Percentiles rank a stretch among this genome's conserved stretches.
Evolutionary conservation across 1,140 invertebrate genomes (phyloP).

Genomic region (Pseudoatta argentina): DNA sequence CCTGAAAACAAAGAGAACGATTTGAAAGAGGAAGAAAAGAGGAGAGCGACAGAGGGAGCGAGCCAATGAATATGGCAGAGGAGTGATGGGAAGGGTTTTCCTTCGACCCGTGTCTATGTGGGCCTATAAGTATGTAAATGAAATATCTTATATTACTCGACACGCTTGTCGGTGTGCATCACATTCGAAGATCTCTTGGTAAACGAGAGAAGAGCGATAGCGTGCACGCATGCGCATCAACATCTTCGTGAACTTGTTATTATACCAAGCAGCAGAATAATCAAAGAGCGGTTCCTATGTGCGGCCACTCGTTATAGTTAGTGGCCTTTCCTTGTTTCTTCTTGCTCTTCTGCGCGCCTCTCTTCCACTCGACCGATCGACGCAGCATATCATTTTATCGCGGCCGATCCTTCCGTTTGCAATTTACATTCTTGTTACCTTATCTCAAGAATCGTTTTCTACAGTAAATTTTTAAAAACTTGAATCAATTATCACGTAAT

Average conservation of each 20-base stretch:
- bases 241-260: constrained; percentile 85
- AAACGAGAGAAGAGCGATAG: constrained; percentile 23
- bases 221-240: constrained; percentile 75
- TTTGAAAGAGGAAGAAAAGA: not conserved
- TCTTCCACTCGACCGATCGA: constrained; percentile 60
- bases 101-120: constrained; percentile 70
- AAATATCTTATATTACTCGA: constrained; percentile 81
- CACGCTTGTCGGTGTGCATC: constrained; percentile 64
- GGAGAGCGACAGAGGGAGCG: not conserved
- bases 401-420: constrained; percentile 63
- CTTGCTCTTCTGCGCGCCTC: constrained; percentile 20
- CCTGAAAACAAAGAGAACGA: constrained; percentile 23
- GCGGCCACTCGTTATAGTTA: constrained; percentile 65
- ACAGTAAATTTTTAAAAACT: not conserved
- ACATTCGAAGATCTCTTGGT: constrained; percentile 28
- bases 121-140: constrained; percentile 82
- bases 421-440: constrained; percentile 45
- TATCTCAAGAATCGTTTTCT: not conserved
- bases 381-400: constrained; percentile 45
- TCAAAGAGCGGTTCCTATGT: constrained; percentile 83
- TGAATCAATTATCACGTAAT: not conserved
- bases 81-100: constrained; percentile 63
- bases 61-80: constrained; percentile 7
- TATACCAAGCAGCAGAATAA: constrained; percentile 83
- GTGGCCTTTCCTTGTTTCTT: constrained; percentile 69